Percentiles rank a stretch among this genome's conserved stretches.
Evolutionary conservation across 2,113 vertebrate species (phyloP).

Genomic region (Phalacrocorax pelagicus): DNA sequence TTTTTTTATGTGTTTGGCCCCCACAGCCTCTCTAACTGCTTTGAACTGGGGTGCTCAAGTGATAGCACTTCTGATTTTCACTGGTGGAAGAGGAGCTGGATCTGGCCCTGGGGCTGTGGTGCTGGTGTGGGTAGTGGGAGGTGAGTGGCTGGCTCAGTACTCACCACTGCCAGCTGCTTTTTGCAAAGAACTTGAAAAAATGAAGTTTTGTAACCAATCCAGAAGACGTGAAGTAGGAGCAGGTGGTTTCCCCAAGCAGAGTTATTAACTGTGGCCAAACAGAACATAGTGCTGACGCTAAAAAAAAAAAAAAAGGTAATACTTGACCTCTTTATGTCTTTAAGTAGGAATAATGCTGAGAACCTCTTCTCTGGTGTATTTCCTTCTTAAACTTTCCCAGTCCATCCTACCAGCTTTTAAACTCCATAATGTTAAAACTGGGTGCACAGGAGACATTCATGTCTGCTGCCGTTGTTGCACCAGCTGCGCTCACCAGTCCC

Average conservation of each 20-base stretch:
- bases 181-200: not conserved
- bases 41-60: not conserved
- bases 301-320: not conserved
- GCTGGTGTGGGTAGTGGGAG: not conserved
- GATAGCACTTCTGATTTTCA: not conserved
- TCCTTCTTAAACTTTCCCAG: not conserved
- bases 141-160: not conserved
- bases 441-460: not conserved
- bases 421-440: not conserved
- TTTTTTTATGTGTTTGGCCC: not conserved
- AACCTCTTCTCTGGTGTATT: not conserved
- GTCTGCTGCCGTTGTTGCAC: not conserved
- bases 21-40: not conserved
- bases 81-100: not conserved
- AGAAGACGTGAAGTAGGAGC: not conserved
- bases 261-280: not conserved
- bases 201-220: conserved; percentile 16
- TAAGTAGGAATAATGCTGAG: not conserved
- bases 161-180: not conserved
- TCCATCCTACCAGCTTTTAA: not conserved
- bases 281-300: not conserved
- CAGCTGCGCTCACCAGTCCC: not conserved
- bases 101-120: fast-evolving
- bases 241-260: not conserved
- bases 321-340: not conserved